Base-by-base conservation (phyloP, 2,113 vertebrate species). In the Picathartes gymnocephalus region DNA sequence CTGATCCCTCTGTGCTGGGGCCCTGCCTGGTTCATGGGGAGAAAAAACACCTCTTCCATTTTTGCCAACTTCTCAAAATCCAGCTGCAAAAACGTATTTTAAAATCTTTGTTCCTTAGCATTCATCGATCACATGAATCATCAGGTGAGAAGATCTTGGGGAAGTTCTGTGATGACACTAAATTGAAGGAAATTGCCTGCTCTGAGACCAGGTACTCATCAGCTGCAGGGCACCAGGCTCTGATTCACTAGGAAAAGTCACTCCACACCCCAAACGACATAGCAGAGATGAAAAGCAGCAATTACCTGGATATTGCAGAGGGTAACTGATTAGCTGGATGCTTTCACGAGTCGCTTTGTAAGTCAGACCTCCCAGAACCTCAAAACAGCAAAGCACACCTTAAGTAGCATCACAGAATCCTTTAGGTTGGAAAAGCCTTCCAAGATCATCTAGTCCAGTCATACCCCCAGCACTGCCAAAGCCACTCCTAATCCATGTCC, bases 281-380 rank as follows among this genome's bases (percentile, higher is more conserved):
- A 15, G 22, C 50, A 73, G 58, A 66, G 86, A 88, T 54, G 37
- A 90, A 90, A 93, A 90, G 82, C 64, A 78, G 68, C 71, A 70
- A 80, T 78, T 62, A 61, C 10, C 35, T 70, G 64, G 45, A 25
- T 83, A 72, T 15, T 72, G 66, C 33, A 69, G 23, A 33, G 50
- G 35, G 54, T 87, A 81, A 39, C 39, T 5, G 4, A 58, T 61
- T 27, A 86, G 42, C 31, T 80, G 78, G 65, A 64, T n/a, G 66
- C n/a, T 96, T 92, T 65, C 57, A 80, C 42, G 56, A 94, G 44
- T 16, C 70, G 86, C 47, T 83, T 69, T 42, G 12, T 18, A 61
- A 79, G 60, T 81, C 35, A 94, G 57, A 92, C 35, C 78, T 90
- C 76, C 82, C 76, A 86, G 44, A 93, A 31, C 6, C 56, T 60